Evolutionary conservation across 2,888 invertebrate genomes (phyloP).

Genomic region (Bruchidius siliquastri): DNA sequence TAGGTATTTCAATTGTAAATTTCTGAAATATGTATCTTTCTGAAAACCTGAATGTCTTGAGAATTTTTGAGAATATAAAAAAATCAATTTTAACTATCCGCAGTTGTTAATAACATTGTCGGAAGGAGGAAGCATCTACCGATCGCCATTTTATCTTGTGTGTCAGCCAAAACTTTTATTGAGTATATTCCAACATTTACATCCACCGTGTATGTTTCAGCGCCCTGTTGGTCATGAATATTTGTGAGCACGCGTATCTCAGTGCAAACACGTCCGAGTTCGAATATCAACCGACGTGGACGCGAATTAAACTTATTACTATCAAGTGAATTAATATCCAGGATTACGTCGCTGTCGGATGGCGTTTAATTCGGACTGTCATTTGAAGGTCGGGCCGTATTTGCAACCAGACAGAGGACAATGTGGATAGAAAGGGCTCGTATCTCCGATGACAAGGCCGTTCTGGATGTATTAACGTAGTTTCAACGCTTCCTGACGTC

Average conservation of each 20-base stretch:
- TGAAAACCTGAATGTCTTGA: no score
- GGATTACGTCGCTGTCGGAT: conserved; percentile 9
- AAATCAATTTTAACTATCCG: no score
- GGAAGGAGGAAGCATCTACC: no score
- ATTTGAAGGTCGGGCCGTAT: not conserved
- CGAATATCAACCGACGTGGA: not conserved
- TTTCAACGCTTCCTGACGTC: no score
- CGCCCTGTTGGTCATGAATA: not conserved
- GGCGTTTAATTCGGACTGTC: not conserved
- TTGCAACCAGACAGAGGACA: not conserved
- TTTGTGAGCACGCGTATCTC: not conserved
- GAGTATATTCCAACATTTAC: no score
- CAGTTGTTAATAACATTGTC: no score
- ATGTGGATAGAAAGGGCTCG: not conserved
- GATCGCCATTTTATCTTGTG: no score
- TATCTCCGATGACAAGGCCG: not conserved
- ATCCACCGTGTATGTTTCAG: no score
- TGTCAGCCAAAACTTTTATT: no score
- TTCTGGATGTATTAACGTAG: not conserved
- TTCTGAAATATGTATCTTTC: no score
- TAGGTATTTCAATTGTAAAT: no score
- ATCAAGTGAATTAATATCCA: conserved; percentile 18
- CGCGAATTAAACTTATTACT: conserved; percentile 14
- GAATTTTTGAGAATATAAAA: no score
- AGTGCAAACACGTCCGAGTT: not conserved